A percentile compares a stretch with the other conserved stretches of the same genome.
Conservation (phyloP, 2,113 vertebrate genomes). For the Fregetta grallaria region DNA sequence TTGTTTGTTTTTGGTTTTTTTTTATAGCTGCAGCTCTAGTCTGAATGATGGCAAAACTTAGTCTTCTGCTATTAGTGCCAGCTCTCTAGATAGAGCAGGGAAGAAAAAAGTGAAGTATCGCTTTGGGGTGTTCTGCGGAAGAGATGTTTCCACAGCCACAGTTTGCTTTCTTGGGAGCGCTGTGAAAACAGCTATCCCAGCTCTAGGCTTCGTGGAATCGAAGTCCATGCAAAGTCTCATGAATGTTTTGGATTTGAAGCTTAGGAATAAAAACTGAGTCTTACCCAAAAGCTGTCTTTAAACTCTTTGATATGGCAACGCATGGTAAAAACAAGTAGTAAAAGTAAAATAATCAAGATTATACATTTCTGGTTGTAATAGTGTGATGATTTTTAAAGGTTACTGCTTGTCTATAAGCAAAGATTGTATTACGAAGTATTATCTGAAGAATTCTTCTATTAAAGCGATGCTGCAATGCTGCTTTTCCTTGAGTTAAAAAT, state of each 20-base stretch:
- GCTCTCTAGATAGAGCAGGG: background rate
- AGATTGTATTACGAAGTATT: background rate
- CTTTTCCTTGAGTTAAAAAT: background rate
- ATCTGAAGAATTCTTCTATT: background rate
- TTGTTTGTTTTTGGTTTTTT: background rate
- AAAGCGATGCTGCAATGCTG: background rate
- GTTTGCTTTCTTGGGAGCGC: background rate
- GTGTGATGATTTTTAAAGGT: background rate
- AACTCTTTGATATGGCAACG: background rate
- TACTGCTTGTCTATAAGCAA: background rate
- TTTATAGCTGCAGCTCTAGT: background rate
- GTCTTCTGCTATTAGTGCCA: background rate
- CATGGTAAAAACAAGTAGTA: background rate
- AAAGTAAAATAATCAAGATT: background rate
- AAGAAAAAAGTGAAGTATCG: background rate
- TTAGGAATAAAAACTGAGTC: background rate
- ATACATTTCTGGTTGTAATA: background rate
- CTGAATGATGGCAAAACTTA: background rate
- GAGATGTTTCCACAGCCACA: background rate
- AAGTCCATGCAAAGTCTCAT: background rate
- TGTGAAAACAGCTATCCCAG: background rate
- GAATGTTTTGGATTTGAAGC: background rate
- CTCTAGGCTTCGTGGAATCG: rapidly evolving
- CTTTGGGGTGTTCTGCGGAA: background rate
- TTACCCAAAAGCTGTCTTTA: background rate